Evolutionary conservation across 2,797 vertebrate species (phyloP).

Genomic region (Aplochiton taeniatus): DNA sequence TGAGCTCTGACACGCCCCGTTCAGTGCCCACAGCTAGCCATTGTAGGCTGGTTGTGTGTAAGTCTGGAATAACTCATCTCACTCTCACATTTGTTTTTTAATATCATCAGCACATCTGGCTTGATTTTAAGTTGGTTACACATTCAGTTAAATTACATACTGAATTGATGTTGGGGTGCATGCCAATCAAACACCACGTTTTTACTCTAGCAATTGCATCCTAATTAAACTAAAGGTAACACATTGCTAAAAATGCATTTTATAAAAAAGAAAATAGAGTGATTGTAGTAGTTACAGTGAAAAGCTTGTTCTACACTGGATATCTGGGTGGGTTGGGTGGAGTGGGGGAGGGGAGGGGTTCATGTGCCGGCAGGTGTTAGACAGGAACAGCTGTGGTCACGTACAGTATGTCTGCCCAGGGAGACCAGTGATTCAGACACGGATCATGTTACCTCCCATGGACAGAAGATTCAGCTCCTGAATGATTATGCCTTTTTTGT

Average conservation of each 20-base stretch:
- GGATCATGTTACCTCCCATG: slow-evolving; percentile 53
- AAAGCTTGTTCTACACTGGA: background rate
- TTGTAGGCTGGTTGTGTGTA: background rate
- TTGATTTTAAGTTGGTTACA: too few relatives aligned
- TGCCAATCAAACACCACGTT: too few relatives aligned
- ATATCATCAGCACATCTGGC: too few relatives aligned
- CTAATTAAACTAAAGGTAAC: too few relatives aligned
- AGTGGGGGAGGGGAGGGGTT: slow-evolving; percentile 8
- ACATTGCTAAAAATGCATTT: too few relatives aligned
- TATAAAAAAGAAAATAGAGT: too few relatives aligned
- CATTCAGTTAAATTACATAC: too few relatives aligned
- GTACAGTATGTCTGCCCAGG: slow-evolving; percentile 43
- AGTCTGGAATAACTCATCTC: too few relatives aligned
- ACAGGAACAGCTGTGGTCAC: slow-evolving; percentile 56
- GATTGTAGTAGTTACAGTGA: too few relatives aligned
- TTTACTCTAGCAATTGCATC: too few relatives aligned
- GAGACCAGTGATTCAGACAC: slow-evolving; percentile 51
- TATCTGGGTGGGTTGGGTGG: slow-evolving; percentile 6
- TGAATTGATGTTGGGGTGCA: too few relatives aligned
- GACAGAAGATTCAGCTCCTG: slow-evolving; percentile 27
- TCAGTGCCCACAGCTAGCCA: background rate
- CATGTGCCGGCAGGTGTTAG: slow-evolving; percentile 34
- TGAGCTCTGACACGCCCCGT: background rate
- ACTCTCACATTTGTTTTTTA: too few relatives aligned
- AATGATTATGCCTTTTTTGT: background rate